Evolutionary conservation across 1,140 invertebrate species (phyloP), one percentile per base, ranked within the genome.

Genomic region (Dryas iulia): DNA sequence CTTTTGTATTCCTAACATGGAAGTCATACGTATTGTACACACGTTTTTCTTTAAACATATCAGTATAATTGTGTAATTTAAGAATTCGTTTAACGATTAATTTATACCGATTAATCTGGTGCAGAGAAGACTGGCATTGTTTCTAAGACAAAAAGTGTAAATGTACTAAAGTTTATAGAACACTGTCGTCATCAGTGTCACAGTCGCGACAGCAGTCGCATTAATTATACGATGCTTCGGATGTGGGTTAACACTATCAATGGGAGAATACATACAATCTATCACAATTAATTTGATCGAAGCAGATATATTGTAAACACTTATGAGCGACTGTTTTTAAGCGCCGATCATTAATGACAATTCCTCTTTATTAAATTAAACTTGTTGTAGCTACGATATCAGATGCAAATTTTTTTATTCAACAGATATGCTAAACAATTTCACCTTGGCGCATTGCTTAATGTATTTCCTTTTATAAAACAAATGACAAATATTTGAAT

Each of bases 391-490:
- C n/a, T 39, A 1, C 1, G n/a, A 39, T 39, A 39, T 39, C 14
- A 33, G 18, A 66, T 54, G 30, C 18, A 66, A 72, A 72, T 64
- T n/a, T 65, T 47, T 61, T 56, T 47, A 61, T 61, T 61, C 35
- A 61, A 61, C n/a, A n/a, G n/a, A n/a, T 68, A 69, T 72, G 61
- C 70, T 64, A 18, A 28, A 26, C 54, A 72, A 57, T 57, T 59
- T 59, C 66, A 24, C 39, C 61, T 52, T 68, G 59, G 62, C 63
- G 63, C 70, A 62, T 35, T 31, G 54, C 33, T 57, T 58, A 61
- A n/a, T 47, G 6, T 2, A 12, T 39, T 39, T 39, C 33, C 33
- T 47, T 21, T 47, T 47, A 47, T 47, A n/a, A n/a, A n/a, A n/a
- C n/a, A n/a, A n/a, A n/a, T n/a, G n/a, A n/a, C n/a, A n/a, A n/a